Percentiles rank a stretch among this genome's conserved stretches.
Evolutionary conservation across 2,797 vertebrate species (phyloP).

Genomic region (Loriculus beryllinus): DNA sequence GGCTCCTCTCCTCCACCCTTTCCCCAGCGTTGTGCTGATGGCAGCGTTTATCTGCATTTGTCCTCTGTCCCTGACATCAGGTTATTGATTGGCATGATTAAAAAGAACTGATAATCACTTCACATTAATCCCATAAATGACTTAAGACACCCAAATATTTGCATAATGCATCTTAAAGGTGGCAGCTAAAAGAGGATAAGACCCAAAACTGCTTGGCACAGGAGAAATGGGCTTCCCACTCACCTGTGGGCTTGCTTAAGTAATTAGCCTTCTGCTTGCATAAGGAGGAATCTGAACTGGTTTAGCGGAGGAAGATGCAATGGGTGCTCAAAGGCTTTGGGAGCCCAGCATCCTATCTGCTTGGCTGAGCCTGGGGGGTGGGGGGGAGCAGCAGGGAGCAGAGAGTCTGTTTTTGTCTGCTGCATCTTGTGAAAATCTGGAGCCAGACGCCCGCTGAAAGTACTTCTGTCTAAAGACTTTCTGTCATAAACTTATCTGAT

Average conservation of each 20-base stretch:
- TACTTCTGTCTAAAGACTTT: constrained; percentile 66
- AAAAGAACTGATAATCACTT: constrained; percentile 79
- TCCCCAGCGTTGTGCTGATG: constrained; percentile 61
- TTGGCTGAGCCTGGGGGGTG: not conserved
- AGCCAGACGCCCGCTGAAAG: constrained; percentile 67
- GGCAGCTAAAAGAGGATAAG: constrained; percentile 86
- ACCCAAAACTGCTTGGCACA: constrained; percentile 82
- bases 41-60: constrained; percentile 72
- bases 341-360: not conserved
- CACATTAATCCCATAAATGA: constrained; percentile 88
- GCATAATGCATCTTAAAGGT: constrained; percentile 86
- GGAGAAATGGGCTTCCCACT: constrained; percentile 74
- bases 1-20: constrained; percentile 44
- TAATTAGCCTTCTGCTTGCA: constrained; percentile 47
- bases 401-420: constrained; percentile 26
- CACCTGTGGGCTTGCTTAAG: constrained; percentile 53
- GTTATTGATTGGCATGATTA: constrained; percentile 73
- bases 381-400: not conserved
- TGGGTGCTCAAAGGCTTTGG: constrained; percentile 7
- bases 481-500: constrained; percentile 63
- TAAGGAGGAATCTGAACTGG: constrained; percentile 1
- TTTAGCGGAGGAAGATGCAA: not conserved
- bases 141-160: constrained; percentile 86
- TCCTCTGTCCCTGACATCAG: constrained; percentile 67
- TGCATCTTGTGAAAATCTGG: constrained; percentile 46